A percentile compares a stretch with the other conserved stretches of the same genome.
These are phyloP conservation scores for Crotalus horridus DNA, from an alignment of 2,113 vertebrate species.

Conservation along the genomic window DNA sequence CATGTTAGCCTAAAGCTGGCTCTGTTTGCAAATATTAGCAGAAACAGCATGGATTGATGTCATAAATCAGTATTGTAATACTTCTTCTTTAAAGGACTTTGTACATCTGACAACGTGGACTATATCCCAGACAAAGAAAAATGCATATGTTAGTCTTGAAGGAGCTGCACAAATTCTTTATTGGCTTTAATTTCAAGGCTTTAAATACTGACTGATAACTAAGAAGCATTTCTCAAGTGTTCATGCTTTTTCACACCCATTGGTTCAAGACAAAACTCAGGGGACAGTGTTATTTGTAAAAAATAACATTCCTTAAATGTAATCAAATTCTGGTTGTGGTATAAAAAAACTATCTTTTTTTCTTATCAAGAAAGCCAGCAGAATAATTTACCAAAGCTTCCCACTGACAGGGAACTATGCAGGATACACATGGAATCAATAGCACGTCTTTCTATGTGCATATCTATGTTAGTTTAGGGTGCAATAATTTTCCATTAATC, in stretches of 20 bases:
- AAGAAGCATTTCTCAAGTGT: neutral
- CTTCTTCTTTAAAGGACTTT: neutral
- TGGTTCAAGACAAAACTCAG: constrained; percentile 34
- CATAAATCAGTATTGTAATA: neutral
- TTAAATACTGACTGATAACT: neutral
- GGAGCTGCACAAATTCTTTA: neutral
- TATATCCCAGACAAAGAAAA: neutral
- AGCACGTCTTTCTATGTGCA: constrained; percentile 29
- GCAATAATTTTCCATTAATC: constrained; percentile 59
- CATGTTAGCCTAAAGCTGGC: neutral
- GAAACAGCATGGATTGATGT: neutral
- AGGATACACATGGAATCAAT: constrained; percentile 47
- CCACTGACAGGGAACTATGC: constrained; percentile 13
- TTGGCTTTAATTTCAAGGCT: neutral
- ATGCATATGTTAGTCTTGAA: neutral
- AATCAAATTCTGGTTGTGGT: constrained; percentile 23
- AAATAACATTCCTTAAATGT: constrained; percentile 24
- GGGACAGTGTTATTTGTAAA: constrained; percentile 19
- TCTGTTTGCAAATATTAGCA: neutral
- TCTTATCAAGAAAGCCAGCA: constrained; percentile 26
- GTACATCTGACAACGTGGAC: neutral
- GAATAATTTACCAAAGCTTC: neutral
- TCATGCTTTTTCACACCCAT: neutral
- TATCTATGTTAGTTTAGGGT: constrained; percentile 15
- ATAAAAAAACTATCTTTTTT: constrained; percentile 25